Evolutionary conservation across 2,797 vertebrate genomes (phyloP).

Genomic region (Sebastes dallii): DNA sequence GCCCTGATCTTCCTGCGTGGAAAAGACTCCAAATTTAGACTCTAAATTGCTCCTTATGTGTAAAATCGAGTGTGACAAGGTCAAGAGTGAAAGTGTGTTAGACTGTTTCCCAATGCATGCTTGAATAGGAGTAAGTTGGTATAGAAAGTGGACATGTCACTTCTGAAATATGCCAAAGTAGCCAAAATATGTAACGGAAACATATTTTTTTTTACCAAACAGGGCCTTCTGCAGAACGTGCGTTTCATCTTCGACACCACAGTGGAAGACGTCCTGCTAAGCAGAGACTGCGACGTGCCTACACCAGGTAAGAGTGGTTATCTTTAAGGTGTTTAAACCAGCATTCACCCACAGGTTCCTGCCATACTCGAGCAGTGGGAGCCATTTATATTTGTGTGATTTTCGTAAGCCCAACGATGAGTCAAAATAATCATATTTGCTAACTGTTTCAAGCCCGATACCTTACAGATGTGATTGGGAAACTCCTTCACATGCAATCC

Average conservation of each 20-base stretch:
- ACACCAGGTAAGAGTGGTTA: slow-evolving; percentile 85
- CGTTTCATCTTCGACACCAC: slow-evolving; percentile 90
- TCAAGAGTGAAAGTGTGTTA: slow-evolving; percentile 14
- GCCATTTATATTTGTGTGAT: slow-evolving; percentile 20
- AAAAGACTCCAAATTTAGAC: slow-evolving; percentile 54
- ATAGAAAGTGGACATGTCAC: not conserved
- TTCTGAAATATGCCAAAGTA: not conserved
- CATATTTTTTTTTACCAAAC: slow-evolving; percentile 40
- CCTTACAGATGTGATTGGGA: slow-evolving; percentile 66
- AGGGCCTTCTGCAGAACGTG: slow-evolving; percentile 96
- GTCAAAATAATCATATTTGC: slow-evolving; percentile 57
- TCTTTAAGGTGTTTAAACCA: not conserved
- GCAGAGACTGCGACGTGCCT: slow-evolving; percentile 88
- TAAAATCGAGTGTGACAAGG: slow-evolving; percentile 21
- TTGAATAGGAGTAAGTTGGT: not conserved
- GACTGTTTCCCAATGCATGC: not conserved
- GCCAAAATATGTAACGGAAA: not conserved
- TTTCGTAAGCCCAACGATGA: slow-evolving; percentile 45
- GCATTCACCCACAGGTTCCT: not conserved
- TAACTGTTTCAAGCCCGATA: slow-evolving; percentile 43
- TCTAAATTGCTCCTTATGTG: slow-evolving; percentile 51
- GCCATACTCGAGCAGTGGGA: not conserved
- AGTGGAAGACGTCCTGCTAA: slow-evolving; percentile 88
- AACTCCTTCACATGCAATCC: slow-evolving; percentile 58
- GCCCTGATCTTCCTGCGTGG: slow-evolving; percentile 20